These are phyloP conservation scores for Zosterops japonicus DNA, from an alignment of 2,113 vertebrate genomes.

Conservation along the genomic window DNA sequence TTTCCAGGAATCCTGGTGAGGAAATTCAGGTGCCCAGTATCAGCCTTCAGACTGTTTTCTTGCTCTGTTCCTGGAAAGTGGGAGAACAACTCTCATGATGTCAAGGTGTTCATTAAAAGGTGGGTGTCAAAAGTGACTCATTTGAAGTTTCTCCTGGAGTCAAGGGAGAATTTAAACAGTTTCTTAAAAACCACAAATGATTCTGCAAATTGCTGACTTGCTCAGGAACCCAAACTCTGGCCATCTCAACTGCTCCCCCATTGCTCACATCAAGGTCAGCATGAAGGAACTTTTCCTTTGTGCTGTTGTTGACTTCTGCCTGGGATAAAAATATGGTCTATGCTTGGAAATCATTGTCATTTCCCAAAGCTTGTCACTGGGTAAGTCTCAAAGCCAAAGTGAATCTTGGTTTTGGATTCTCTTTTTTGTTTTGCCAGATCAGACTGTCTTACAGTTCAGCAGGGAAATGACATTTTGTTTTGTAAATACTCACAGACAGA, in stretches of 20 bases:
- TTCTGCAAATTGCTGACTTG: background rate
- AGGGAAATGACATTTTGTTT: conserved; percentile 2
- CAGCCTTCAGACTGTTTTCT: background rate
- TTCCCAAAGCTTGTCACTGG: background rate
- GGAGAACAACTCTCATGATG: background rate
- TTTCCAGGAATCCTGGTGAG: background rate
- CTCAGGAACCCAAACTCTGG: background rate
- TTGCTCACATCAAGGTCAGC: background rate
- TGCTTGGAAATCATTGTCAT: background rate
- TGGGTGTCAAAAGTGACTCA: background rate
- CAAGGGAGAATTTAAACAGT: background rate
- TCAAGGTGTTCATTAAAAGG: background rate
- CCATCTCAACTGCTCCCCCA: background rate
- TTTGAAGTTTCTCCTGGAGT: background rate
- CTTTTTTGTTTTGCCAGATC: background rate
- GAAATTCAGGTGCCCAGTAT: background rate
- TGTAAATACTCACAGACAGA: background rate
- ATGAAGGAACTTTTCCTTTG: background rate
- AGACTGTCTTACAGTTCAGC: background rate
- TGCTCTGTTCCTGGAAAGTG: background rate
- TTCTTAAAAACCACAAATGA: background rate
- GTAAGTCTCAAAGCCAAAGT: background rate
- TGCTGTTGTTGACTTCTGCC: background rate
- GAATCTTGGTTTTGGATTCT: background rate
- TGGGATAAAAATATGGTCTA: background rate